A percentile compares a stretch with the other conserved stretches of the same genome.
Evolutionary conservation across 2,797 vertebrate species (phyloP).

Genomic region (Betta splendens): DNA sequence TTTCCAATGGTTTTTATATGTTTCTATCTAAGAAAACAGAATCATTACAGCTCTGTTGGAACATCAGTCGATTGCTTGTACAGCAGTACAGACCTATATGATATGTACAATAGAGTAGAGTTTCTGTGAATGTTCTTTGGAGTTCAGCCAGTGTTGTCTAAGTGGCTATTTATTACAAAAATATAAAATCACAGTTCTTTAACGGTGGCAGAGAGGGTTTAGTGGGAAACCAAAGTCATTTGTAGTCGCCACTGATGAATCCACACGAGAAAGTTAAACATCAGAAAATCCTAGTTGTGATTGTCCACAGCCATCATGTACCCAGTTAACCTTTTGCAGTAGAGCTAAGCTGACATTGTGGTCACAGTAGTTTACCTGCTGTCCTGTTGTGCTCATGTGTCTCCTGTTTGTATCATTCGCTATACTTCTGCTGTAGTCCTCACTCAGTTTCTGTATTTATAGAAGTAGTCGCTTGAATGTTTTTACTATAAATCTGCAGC

Average conservation of each 20-base stretch:
- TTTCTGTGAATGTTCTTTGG: constrained; percentile 61
- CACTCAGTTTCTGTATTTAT: constrained; percentile 64
- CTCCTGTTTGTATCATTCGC: constrained; percentile 65
- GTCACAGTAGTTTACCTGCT: constrained; percentile 68
- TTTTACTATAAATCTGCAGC: constrained; percentile 40
- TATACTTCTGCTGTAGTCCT: constrained; percentile 59
- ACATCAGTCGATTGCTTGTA: constrained; percentile 61
- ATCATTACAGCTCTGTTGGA: constrained; percentile 56
- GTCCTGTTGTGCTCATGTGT: constrained; percentile 64
- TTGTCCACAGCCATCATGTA: constrained; percentile 62
- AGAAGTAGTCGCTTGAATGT: constrained; percentile 60
- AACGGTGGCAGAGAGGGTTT: neutral
- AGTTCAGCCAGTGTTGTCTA: constrained; percentile 48
- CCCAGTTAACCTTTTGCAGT: constrained; percentile 65
- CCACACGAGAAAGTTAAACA: neutral
- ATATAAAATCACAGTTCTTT: constrained; percentile 56
- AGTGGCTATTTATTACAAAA: constrained; percentile 55
- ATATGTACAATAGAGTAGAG: constrained; percentile 60
- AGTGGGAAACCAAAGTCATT: constrained; percentile 1
- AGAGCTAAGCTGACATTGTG: constrained; percentile 72
- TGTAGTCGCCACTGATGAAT: neutral
- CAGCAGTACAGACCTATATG: constrained; percentile 56
- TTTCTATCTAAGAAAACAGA: constrained; percentile 78
- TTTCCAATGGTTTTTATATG: constrained; percentile 78
- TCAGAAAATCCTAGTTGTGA: constrained; percentile 42